A percentile compares a stretch with the other conserved stretches of the same genome.
Conservation (phyloP, 2,797 vertebrate genomes). For the Prunella strophiata region DNA sequence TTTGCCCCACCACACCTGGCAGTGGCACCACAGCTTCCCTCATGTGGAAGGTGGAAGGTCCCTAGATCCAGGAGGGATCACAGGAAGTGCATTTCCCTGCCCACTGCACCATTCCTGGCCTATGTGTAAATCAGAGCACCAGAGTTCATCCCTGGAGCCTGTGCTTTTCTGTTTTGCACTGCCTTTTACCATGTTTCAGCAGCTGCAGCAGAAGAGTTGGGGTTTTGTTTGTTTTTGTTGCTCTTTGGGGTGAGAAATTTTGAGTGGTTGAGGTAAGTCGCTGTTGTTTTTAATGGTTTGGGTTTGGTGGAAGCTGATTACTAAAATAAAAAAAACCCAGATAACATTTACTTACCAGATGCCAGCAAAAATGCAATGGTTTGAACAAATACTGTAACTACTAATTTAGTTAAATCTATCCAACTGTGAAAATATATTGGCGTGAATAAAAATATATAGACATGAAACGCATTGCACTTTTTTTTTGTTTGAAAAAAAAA, state of each 20-base stretch:
- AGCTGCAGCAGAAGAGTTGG: neutral
- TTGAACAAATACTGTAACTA: constrained; percentile 64
- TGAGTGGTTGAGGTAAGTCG: neutral
- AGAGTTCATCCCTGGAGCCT: neutral
- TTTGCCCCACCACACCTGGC: neutral
- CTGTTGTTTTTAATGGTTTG: neutral
- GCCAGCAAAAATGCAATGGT: constrained; percentile 36
- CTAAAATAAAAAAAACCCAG: neutral
- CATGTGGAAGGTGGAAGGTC: neutral
- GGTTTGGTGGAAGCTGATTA: neutral
- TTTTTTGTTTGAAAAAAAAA: constrained; percentile 45
- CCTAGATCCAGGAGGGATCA: neutral
- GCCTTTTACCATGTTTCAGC: neutral
- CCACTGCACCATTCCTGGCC: neutral
- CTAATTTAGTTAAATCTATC: constrained; percentile 64
- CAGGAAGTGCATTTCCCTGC: neutral
- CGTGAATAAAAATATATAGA: constrained; percentile 59
- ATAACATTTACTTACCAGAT: constrained; percentile 46
- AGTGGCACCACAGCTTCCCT: neutral
- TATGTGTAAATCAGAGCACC: neutral
- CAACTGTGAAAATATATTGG: constrained; percentile 66
- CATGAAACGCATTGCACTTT: constrained; percentile 33
- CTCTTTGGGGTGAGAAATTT: neutral
- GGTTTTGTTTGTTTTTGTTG: neutral
- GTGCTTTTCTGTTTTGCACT: neutral